Percentiles rank a stretch among this genome's conserved stretches.
Evolutionary conservation across 64 coral and sea anemone genomes (phyloP).

Genomic region (Stylophora pistillata): DNA sequence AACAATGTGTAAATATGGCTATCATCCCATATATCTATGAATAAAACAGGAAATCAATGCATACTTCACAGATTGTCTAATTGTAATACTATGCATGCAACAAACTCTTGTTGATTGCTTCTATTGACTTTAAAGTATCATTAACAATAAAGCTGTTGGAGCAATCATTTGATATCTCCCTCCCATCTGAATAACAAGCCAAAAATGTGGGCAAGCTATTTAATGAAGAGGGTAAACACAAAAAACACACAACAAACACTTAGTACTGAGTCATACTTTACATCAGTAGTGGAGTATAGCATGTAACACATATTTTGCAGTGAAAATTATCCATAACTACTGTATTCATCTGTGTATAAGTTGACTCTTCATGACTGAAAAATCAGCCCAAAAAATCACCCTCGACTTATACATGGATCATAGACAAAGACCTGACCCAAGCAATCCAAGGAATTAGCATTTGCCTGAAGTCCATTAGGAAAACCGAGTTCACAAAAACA

Average conservation of each 20-base stretch:
- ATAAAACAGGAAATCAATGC: background rate
- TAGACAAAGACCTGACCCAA: too few species aligned
- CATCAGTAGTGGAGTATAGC: too few species aligned
- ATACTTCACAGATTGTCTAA: background rate
- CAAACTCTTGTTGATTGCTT: background rate
- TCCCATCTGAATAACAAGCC: constrained; percentile 40
- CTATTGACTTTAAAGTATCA: constrained; percentile 7
- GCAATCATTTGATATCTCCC: constrained; percentile 14
- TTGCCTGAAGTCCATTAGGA: too few species aligned
- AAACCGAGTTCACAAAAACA: too few species aligned
- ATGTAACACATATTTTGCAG: too few species aligned
- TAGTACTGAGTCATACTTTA: too few species aligned
- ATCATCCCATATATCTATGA: background rate
- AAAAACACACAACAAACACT: background rate
- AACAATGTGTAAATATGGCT: background rate
- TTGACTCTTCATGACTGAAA: too few species aligned
- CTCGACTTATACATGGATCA: too few species aligned
- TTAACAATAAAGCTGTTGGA: constrained; percentile 6
- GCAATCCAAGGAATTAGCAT: too few species aligned
- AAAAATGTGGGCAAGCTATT: constrained; percentile 7
- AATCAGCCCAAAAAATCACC: too few species aligned
- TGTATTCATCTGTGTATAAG: too few species aligned
- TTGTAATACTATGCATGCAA: background rate
- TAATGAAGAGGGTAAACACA: constrained; percentile 3
- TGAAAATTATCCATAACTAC: too few species aligned